Evolutionary conservation across 1,140 invertebrate genomes (phyloP).

Genomic region (Matsumurasca onukii): DNA sequence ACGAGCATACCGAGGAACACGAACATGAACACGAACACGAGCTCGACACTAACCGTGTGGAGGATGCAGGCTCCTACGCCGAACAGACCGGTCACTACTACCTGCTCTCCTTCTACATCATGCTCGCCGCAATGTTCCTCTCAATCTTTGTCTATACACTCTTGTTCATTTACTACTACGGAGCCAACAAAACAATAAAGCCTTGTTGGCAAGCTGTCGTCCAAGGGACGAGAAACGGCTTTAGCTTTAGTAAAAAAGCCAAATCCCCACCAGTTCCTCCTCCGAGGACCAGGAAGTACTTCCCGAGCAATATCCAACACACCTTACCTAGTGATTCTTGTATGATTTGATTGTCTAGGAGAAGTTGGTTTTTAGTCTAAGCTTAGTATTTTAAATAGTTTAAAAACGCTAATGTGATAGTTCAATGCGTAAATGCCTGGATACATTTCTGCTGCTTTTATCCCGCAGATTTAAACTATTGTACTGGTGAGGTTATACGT

Average conservation of each 20-base stretch:
- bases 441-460: no score
- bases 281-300: neutral
- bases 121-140: neutral
- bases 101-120: neutral
- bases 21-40: neutral
- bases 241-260: neutral
- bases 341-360: no score
- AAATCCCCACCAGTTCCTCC: neutral
- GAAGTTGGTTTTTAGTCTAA: no score
- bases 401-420: no score
- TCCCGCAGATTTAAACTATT: no score
- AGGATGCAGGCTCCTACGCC: neutral
- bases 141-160: neutral
- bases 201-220: slow-evolving; percentile 7
- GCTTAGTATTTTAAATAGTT: no score
- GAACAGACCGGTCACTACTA: neutral
- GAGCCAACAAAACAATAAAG: slow-evolving; percentile 11
- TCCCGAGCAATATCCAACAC: no score
- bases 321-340: no score
- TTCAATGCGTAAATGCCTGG: no score
- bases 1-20: neutral
- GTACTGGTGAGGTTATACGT: no score
- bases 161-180: slow-evolving; percentile 4
- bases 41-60: neutral
- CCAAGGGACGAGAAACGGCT: neutral